Evolutionary conservation across 1,140 invertebrate species (phyloP), one percentile per base, ranked within the genome.

Genomic region (Gonioctena quinquepunctata): DNA sequence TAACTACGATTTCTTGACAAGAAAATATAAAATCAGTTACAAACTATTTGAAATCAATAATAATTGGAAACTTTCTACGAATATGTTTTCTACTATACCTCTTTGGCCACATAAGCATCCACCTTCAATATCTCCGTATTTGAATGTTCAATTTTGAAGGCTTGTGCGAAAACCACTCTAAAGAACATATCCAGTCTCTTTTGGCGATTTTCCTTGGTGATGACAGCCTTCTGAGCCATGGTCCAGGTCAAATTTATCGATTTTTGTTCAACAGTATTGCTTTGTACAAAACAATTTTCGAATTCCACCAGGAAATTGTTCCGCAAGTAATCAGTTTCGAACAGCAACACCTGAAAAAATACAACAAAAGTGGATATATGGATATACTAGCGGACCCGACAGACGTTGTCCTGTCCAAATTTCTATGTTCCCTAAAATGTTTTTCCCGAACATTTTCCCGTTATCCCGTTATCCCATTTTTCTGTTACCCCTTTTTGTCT

Each of bases 111-210:
- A 67, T 80, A 75, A 2, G 81, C 76, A 74, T 84, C 83, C 49
- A 85, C 75, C 16, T 79, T 77, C 8, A 85, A 65, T 16, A 84
- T 77, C 76, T 83, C 82, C n/a, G 83, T 77, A 72, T 82, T 76
- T 1, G 80, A 82, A 75, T 85, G 80, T 49, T 81, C 72, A 56
- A 86, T 85, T 57, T 83, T 80, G 62, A 85, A 85, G 16, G 85
- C 84, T 73, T 86, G 84, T 5, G 84, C 80, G 74, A 88, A 88
- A 6, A 87, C 85, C 57, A 86, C 83, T 26, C 85, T 78, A 69
- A 87, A 88, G 74, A 88, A 88, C 75, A 81, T 83, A 70, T 88
- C 87, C 8, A 88, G 72, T 71, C 81, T 78, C 65, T 77, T 78
- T 57, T 87, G 83, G 52, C 87, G 75, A 25, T 85, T 73, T n/a